A percentile compares a stretch with the other conserved stretches of the same genome.
Conservation (phyloP, 1,140 invertebrate genomes). For the Panagrolaimus sp. region DNA sequence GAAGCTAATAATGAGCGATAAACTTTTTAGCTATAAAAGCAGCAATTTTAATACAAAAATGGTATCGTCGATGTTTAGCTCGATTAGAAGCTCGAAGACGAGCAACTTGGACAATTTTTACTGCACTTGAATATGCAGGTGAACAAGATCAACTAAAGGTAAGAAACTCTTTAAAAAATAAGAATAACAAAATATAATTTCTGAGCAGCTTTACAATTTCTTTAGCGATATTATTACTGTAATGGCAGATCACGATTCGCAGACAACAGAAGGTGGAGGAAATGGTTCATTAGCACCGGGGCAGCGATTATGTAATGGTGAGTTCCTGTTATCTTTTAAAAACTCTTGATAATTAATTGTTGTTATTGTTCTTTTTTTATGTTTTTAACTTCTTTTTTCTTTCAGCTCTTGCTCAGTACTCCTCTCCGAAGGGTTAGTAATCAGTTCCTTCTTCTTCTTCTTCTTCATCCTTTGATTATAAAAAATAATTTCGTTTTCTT, state of each 20-base stretch:
- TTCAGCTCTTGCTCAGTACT: conserved; percentile 42
- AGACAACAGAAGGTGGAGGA: conserved; percentile 13
- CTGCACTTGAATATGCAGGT: conserved; percentile 78
- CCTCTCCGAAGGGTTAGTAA: conserved; percentile 26
- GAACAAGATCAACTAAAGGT: conserved; percentile 90
- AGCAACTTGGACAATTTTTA: conserved; percentile 88
- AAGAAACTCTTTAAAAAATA: conserved; percentile 10
- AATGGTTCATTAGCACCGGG: conserved; percentile 11
- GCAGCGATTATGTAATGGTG: conserved; percentile 39
- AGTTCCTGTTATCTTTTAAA: conserved; percentile 17
- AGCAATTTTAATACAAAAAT: conserved; percentile 80
- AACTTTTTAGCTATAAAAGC: conserved; percentile 67
- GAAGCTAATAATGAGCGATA: background rate
- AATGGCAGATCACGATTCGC: conserved; percentile 44
- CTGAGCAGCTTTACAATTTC: conserved; percentile 75
- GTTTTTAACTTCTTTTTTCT: conserved; percentile 5
- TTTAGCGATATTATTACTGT: conserved; percentile 71
- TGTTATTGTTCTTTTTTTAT: conserved; percentile 3
- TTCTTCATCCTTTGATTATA: conserved; percentile 8
- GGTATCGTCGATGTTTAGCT: conserved; percentile 80
- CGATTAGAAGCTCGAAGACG: conserved; percentile 74
- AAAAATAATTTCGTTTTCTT: conserved; percentile 1
- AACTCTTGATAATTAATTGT: background rate
- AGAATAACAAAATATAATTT: conserved; percentile 1
- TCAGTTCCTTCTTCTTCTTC: conserved; percentile 19